Evolutionary conservation across 2,113 vertebrate genomes (phyloP).

Genomic region (Chloebia gouldiae): DNA sequence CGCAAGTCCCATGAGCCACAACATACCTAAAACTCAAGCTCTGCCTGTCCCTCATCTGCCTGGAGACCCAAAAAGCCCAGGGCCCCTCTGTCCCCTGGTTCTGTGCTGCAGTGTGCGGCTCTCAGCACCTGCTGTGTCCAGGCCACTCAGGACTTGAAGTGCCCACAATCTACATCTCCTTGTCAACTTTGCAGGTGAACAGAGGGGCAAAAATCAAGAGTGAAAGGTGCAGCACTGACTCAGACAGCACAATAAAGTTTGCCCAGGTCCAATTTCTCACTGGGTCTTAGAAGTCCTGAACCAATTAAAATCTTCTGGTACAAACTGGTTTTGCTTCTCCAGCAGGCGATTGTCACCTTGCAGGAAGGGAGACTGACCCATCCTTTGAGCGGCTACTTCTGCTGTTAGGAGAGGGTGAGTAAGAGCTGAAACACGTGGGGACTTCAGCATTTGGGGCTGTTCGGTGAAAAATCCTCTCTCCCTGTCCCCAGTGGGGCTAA

Average conservation of each 20-base stretch:
- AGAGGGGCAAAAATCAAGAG: background rate
- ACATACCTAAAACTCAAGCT: background rate
- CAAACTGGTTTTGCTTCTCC: background rate
- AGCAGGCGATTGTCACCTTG: accelerated
- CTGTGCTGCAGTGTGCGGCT: background rate
- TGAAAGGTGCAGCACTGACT: background rate
- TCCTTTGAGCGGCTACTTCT: background rate
- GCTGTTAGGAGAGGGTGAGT: background rate
- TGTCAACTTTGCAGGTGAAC: background rate
- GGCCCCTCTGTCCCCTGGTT: background rate
- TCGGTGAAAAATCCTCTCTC: background rate
- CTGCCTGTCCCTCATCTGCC: background rate
- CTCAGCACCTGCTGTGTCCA: background rate
- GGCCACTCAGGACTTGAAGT: too few species aligned
- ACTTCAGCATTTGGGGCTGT: background rate
- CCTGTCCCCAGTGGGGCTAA: background rate
- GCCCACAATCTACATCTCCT: background rate
- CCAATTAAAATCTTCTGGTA: background rate
- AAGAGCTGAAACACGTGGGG: background rate
- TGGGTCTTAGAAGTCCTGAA: background rate
- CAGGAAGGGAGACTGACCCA: background rate
- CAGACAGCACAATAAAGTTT: background rate
- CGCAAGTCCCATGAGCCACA: background rate
- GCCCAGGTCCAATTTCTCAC: background rate
- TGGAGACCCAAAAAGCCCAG: background rate